A percentile compares a stretch with the other conserved stretches of the same genome.
Evolutionary conservation across 2,113 vertebrate species (phyloP).

Genomic region (Cardinalis cardinalis): DNA sequence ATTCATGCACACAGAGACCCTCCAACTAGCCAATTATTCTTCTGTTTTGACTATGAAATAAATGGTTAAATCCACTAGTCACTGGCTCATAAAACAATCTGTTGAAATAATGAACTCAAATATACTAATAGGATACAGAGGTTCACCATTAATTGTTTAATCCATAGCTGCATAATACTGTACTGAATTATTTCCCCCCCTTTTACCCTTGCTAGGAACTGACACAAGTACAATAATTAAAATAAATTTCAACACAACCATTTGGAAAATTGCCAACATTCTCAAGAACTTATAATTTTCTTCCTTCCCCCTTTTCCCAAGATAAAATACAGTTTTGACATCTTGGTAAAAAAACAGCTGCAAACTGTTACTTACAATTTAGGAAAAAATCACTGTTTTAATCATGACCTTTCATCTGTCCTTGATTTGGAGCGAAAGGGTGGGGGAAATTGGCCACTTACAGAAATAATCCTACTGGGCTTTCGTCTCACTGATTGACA

Average conservation of each 20-base stretch:
- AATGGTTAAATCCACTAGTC: slow-evolving; percentile 42
- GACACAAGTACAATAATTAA: slow-evolving; percentile 78
- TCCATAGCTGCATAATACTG: slow-evolving; percentile 56
- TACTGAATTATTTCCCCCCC: slow-evolving; percentile 52
- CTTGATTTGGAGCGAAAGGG: slow-evolving; percentile 68
- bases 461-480: slow-evolving; percentile 73
- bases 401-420: slow-evolving; percentile 80
- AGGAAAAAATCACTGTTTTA: slow-evolving; percentile 76
- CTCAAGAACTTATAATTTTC: slow-evolving; percentile 79
- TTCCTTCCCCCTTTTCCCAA: slow-evolving; percentile 30
- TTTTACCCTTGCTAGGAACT: slow-evolving; percentile 65
- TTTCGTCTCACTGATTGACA: slow-evolving; percentile 70
- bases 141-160: slow-evolving; percentile 69
- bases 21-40: not conserved
- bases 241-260: slow-evolving; percentile 73
- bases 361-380: slow-evolving; percentile 77
- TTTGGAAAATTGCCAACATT: slow-evolving; percentile 73
- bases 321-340: slow-evolving; percentile 78
- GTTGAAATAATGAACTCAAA: slow-evolving; percentile 59
- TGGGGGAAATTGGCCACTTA: slow-evolving; percentile 78
- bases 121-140: slow-evolving; percentile 42
- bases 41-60: slow-evolving; percentile 44
- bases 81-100: slow-evolving; percentile 38
- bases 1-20: not conserved
- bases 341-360: slow-evolving; percentile 76